Conservation (phyloP, 1,140 invertebrate genomes). For the Hypothenemus hampei region DNA sequence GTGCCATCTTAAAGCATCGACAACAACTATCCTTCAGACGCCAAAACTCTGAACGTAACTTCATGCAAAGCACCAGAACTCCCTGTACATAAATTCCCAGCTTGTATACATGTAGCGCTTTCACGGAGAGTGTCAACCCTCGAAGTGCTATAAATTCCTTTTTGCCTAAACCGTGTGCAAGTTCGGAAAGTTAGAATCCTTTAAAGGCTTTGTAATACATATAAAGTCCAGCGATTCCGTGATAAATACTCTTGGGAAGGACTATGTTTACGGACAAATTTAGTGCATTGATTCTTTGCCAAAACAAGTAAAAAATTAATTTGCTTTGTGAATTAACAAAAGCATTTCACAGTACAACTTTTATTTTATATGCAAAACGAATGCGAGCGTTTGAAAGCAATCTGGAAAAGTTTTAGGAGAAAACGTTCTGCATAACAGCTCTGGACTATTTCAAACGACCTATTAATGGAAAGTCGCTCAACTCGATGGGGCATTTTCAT, state of each 20-base stretch:
- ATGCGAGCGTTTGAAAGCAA: too few relatives aligned
- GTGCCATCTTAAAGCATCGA: constrained; percentile 8
- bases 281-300: background rate
- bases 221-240: constrained; percentile 25
- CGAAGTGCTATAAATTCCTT: constrained; percentile 29
- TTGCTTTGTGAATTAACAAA: too few relatives aligned
- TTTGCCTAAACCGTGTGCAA: constrained; percentile 26
- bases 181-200: constrained; percentile 24
- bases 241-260: constrained; percentile 25
- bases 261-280: constrained; percentile 22
- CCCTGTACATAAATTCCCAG: constrained; percentile 21
- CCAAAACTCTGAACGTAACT: constrained; percentile 9
- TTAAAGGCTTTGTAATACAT: constrained; percentile 28
- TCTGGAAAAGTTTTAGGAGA: too few relatives aligned
- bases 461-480: background rate
- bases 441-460: background rate
- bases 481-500: background rate
- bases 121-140: constrained; percentile 19
- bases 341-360: too few relatives aligned
- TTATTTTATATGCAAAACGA: too few relatives aligned
- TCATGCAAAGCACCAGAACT: constrained; percentile 16
- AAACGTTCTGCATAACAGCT: too few relatives aligned
- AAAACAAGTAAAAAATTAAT: background rate
- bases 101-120: constrained; percentile 17
- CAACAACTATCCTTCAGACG: constrained; percentile 1